Conservation (phyloP, 2,113 vertebrate genomes). For the Leptosomus discolor region DNA sequence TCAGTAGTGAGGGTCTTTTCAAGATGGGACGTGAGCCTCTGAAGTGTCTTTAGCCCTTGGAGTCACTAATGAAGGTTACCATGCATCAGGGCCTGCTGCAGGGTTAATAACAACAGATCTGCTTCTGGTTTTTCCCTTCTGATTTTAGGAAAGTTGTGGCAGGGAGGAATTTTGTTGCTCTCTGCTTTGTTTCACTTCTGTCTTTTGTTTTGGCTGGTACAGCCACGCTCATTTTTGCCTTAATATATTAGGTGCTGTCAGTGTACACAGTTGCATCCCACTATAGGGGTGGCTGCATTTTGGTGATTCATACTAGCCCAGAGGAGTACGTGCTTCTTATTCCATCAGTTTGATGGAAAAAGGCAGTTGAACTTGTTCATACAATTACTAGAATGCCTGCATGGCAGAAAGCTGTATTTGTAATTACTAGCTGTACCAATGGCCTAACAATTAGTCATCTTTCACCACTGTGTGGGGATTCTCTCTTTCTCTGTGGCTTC, state of each 20-base stretch:
- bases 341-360: constrained; percentile 8
- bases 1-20: not conserved
- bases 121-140: not conserved
- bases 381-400: not conserved
- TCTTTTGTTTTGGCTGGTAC: not conserved
- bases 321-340: not conserved
- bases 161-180: not conserved
- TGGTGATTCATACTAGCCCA: constrained; percentile 14
- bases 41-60: not conserved
- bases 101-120: not conserved
- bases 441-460: not conserved
- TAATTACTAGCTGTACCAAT: constrained; percentile 19
- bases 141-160: not conserved
- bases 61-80: not conserved
- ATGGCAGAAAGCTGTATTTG: constrained; percentile 2
- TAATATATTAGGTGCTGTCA: constrained; percentile 24
- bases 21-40: not conserved
- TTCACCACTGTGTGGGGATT: not conserved
- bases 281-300: not conserved
- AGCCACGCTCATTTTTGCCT: not conserved
- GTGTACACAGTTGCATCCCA: not conserved
- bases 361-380: constrained; percentile 2
- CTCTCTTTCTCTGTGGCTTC: not conserved
- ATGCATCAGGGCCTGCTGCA: not conserved
- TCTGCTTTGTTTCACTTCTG: not conserved